Evolutionary conservation across 2,888 invertebrate species (phyloP), one percentile per base, ranked within the genome.

Genomic region (Pteria penguin): DNA sequence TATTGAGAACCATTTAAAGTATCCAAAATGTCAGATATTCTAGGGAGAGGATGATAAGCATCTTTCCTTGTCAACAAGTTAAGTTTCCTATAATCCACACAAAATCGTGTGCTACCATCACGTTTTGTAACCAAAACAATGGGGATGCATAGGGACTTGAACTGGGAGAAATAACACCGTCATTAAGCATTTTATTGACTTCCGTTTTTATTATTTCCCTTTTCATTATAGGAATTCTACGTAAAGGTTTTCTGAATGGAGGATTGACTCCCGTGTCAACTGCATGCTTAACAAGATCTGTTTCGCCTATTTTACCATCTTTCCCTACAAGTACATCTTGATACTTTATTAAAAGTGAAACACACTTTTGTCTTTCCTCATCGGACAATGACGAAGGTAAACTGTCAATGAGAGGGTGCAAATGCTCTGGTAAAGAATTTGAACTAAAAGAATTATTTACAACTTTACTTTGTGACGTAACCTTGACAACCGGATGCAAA

Each of bases 201-300:
- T 74, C 67, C 4, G 55, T 31, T 11, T 58, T 73, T 29, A 69
- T 52, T 14, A 67, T 62, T 65, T 69, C 32, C 33, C 29, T 76
- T 57, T 76, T 65, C 26, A 54, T 29, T 22, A 58, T 22, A 18
- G 73, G 73, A 22, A 73, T 1, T 22, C 60, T 60, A 33, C 76
- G 24, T 26, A 70, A 70, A n/a, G 76, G 76, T 1, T 72, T 29
- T 33, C 62, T 76, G 27, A 72, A 52, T 11, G 76, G 76, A 27
- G 32, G 29, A 52, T 54, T 33, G 18, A 55, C 27, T 2, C 62
- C 72, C 8, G 72, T 66, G 55, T 72, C 57, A 27, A 72, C 62
- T n/a, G 22, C 14, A 55, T 76, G 67, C 18, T 71, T 72, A 5
- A 68, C 72, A 29, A 76, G 22, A 32, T 62, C 31, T 27, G 76